phyloP scores from a whole-genome alignment of 2,888 invertebrate genomes.

The Lochmaea capreae region DNA sequence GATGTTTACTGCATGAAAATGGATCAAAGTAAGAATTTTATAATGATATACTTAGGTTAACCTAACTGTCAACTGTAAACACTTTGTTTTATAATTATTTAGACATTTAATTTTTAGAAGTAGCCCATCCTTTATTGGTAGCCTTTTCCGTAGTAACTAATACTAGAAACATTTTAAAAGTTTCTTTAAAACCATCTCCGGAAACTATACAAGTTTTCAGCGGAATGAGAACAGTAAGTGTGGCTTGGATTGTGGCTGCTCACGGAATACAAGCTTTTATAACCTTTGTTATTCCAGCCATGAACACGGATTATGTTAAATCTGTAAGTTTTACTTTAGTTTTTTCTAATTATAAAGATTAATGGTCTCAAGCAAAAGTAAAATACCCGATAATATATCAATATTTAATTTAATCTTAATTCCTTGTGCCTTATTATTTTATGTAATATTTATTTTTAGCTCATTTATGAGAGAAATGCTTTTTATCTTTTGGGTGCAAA shows the following conservation, averaged over 20 bases:
- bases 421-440: too few relatives aligned
- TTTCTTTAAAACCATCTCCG: slow-evolving; percentile 35
- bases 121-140: slow-evolving; percentile 41
- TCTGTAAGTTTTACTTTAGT: slow-evolving; percentile 25
- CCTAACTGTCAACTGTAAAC: too few relatives aligned
- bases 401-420: neutral
- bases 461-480: slow-evolving; percentile 51
- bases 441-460: slow-evolving; percentile 57
- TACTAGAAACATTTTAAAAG: slow-evolving; percentile 50
- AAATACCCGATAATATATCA: too few relatives aligned
- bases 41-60: neutral
- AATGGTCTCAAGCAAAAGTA: too few relatives aligned
- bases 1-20: slow-evolving; percentile 44
- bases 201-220: slow-evolving; percentile 53
- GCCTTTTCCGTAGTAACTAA: slow-evolving; percentile 54
- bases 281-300: slow-evolving; percentile 15
- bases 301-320: slow-evolving; percentile 25
- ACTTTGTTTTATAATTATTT: neutral
- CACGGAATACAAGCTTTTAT: slow-evolving; percentile 44
- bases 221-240: slow-evolving; percentile 53
- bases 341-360: neutral
- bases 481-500: slow-evolving; percentile 63
- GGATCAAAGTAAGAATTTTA: slow-evolving; percentile 38
- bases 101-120: slow-evolving; percentile 33
- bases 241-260: slow-evolving; percentile 55